Base-by-base conservation (phyloP, 2,888 invertebrate species). In the Aromia moschata region DNA sequence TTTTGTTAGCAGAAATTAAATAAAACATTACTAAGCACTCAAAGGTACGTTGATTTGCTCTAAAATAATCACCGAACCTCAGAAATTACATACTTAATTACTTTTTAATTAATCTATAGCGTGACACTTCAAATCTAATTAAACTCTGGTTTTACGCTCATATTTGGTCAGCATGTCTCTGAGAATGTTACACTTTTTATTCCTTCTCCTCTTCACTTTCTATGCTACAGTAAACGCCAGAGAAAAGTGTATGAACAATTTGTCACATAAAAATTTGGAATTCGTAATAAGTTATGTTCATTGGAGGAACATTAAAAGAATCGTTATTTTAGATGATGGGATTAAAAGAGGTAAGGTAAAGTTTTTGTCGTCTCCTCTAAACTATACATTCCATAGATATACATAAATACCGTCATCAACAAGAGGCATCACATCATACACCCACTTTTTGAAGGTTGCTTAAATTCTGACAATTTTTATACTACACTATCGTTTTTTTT, bases 261-360 rank as follows among this genome's bases (percentile, higher is more conserved):
- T 62, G 9, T 52, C 56, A 14, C 30, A 49, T 12, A 64, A 57
- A 37, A 59, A 66, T 53, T 31, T 65, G 12, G 53, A 64, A 17
- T 59, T 73, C 2, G 64, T 70, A 20, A 54, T 65, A 14, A 69
- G 70, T 40, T 71, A 73, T 52, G 58, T 60, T 3, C 56, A 60
- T 31, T 71, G 70, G 71, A 64, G 69, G 38, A 66, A 65, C 38
- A 58, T 69, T 33, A 59, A 49, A 33, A 56, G 56, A 56, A 14
- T 72, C 43, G 56, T 70, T 47, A 53, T 72, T 12, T 52, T 69
- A 33, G 70, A 70, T 74, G 40, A 59, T 7, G 30, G 62, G 2
- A 58, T 62, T 7, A 55, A 58, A 37, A 59, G 55, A 60, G 68
- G 70, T 70, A 56, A 54, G 31, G 7, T 25, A 25, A 25, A 25